phyloP scores from a whole-genome alignment of 35 echinoderm and acorn worm species.

The Lytechinus variegatus region DNA sequence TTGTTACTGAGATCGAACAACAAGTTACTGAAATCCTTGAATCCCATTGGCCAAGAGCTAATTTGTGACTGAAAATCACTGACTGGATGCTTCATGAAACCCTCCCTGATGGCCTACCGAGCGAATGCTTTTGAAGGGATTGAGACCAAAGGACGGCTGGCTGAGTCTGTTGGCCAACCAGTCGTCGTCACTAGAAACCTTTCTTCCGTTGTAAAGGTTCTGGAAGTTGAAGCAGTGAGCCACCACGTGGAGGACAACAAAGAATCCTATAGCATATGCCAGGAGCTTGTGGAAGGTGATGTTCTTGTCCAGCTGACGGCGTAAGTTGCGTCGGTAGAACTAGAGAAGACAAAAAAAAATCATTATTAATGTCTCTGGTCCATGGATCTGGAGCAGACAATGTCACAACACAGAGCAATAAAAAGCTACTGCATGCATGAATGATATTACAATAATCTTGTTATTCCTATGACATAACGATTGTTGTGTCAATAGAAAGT shows the following conservation, averaged over 20 bases:
- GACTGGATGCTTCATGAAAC: too few relatives aligned
- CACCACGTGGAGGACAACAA: conserved; percentile 56
- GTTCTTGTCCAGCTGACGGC: conserved; percentile 83
- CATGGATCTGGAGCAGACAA: background rate
- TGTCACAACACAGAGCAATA: background rate
- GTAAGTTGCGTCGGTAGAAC: conserved; percentile 69
- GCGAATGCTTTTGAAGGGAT: background rate
- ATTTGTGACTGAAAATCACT: too few relatives aligned
- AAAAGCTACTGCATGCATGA: too few relatives aligned
- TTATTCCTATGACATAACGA: too few relatives aligned
- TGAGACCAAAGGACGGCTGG: conserved; percentile 19
- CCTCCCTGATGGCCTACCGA: background rate
- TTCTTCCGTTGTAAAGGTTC: conserved; percentile 57
- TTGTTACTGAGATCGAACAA: too few relatives aligned
- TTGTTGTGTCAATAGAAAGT: too few relatives aligned
- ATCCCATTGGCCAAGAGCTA: too few relatives aligned
- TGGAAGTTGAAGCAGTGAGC: conserved; percentile 88
- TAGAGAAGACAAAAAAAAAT: conserved; percentile 22
- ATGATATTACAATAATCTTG: too few relatives aligned
- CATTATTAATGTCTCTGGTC: background rate
- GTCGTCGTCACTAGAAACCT: conserved; percentile 31
- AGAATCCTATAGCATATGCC: conserved; percentile 68
- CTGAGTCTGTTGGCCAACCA: conserved; percentile 51
- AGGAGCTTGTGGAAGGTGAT: conserved; percentile 84
- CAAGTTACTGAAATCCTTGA: too few relatives aligned